These are phyloP conservation scores for Odontomyia ornata DNA, from an alignment of 2,888 invertebrate species.

Conservation along the genomic window DNA sequence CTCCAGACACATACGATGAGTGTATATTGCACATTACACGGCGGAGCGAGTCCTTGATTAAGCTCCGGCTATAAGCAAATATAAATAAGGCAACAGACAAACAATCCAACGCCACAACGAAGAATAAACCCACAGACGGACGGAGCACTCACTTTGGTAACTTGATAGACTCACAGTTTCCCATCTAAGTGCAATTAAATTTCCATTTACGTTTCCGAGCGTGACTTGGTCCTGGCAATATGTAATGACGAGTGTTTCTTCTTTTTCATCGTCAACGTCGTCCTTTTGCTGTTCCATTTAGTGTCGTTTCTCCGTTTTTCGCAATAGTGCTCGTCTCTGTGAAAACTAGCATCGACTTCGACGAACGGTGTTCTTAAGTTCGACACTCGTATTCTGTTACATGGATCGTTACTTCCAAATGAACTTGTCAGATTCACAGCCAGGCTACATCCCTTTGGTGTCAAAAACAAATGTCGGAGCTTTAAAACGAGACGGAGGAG, in stretches of 20 bases:
- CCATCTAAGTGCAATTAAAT: conserved; percentile 25
- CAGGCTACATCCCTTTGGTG: background rate
- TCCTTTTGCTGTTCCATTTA: background rate
- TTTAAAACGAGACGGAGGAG: background rate
- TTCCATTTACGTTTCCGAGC: conserved; percentile 2
- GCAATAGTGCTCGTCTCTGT: background rate
- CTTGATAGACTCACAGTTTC: background rate
- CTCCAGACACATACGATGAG: background rate
- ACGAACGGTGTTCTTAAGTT: background rate
- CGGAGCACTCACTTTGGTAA: background rate
- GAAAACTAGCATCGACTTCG: background rate
- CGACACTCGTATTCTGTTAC: background rate
- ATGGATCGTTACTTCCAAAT: conserved; percentile 20
- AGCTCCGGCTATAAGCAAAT: background rate
- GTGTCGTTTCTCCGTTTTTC: background rate
- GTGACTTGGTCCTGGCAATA: background rate
- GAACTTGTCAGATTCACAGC: background rate
- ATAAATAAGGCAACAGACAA: background rate
- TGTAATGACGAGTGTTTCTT: background rate
- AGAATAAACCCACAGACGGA: background rate
- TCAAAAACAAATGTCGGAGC: background rate
- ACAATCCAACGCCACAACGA: background rate
- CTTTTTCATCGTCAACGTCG: background rate
- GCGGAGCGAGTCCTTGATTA: background rate
- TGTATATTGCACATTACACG: background rate